These are phyloP conservation scores for Crotalus tigris DNA, from an alignment of 2,113 vertebrate species.

Conservation along the genomic window DNA sequence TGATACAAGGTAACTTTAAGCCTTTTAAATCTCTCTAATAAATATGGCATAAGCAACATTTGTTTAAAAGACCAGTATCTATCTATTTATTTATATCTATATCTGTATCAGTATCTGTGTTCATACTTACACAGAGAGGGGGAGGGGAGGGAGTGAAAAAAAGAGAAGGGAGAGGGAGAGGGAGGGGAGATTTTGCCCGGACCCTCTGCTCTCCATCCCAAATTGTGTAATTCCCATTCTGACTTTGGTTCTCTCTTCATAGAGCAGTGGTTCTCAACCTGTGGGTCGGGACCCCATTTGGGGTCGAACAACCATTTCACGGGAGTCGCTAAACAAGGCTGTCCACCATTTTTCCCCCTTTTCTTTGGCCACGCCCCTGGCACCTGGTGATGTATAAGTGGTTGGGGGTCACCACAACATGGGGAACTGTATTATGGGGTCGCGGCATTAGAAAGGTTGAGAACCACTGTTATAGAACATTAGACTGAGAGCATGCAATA, in stretches of 20 bases:
- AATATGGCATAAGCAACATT: background rate
- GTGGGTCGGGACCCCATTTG: too few relatives aligned
- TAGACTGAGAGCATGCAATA: background rate
- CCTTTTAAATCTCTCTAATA: background rate
- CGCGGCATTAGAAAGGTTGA: too few relatives aligned
- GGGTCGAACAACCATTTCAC: too few relatives aligned
- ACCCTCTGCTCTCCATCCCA: background rate
- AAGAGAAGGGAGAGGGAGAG: background rate
- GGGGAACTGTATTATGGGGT: too few relatives aligned
- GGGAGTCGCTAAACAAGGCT: too few relatives aligned
- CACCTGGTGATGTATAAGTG: too few relatives aligned
- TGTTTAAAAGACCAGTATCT: background rate
- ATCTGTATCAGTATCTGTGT: background rate
- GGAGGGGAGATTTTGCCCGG: background rate
- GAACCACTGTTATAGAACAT: background rate
- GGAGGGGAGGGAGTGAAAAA: too few relatives aligned
- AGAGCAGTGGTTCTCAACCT: too few relatives aligned
- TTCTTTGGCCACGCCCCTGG: too few relatives aligned
- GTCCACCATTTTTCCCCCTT: too few relatives aligned
- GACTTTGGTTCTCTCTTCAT: background rate
- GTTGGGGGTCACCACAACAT: too few relatives aligned
- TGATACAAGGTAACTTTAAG: background rate
- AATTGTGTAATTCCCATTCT: background rate
- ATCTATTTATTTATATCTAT: background rate
- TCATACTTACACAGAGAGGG: background rate